These are phyloP conservation scores for Scolopax rusticola DNA, from an alignment of 2,797 vertebrate species.

Conservation along the genomic window DNA sequence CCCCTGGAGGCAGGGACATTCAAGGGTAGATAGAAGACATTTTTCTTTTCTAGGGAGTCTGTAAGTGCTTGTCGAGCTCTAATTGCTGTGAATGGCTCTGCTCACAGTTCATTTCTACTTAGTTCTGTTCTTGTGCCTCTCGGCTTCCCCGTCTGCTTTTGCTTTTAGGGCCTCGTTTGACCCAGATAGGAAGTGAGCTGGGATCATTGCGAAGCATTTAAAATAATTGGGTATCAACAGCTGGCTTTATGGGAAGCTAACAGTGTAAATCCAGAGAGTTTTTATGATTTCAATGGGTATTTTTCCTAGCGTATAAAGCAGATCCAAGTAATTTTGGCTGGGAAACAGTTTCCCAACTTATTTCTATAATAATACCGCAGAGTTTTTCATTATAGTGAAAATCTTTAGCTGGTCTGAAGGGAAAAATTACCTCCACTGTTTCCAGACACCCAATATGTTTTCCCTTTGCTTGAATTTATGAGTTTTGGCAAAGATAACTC, in stretches of 20 bases:
- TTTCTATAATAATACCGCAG: conserved; percentile 26
- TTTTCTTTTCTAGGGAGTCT: neutral
- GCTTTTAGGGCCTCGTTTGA: conserved; percentile 20
- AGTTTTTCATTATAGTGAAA: conserved; percentile 60
- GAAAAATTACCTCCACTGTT: conserved; percentile 36
- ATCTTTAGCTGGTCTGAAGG: conserved; percentile 48
- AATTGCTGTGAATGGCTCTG: conserved; percentile 31
- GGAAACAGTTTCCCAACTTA: conserved; percentile 34
- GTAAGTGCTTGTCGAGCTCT: neutral
- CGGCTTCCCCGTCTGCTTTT: conserved; percentile 22
- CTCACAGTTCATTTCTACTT: neutral
- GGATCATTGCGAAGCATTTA: conserved; percentile 36
- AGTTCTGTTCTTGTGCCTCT: neutral
- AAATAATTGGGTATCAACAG: conserved; percentile 64
- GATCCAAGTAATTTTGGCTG: conserved; percentile 59
- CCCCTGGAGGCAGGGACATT: neutral
- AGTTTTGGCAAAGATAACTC: conserved; percentile 14
- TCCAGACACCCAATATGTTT: conserved; percentile 16
- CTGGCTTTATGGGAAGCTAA: conserved; percentile 54
- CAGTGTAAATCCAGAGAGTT: conserved; percentile 45
- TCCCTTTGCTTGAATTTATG: conserved; percentile 31
- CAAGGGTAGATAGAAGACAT: neutral
- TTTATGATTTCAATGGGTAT: conserved; percentile 44
- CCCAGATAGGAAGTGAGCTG: conserved; percentile 63
- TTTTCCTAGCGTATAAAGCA: conserved; percentile 2